Conservation (phyloP, 1,140 invertebrate genomes). For the fruit fly (Drosophila melanogaster) region Release_6_plus_ISO1_MT NT_033779.5:12795501-12796000, state of each 20-base stretch:
- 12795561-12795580: background rate
- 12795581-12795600: no score
- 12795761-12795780: slow-evolving; percentile 19
- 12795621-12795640: no score
- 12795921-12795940: slow-evolving; percentile 5
- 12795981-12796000: slow-evolving; percentile 25
- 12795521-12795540: background rate
- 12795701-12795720: slow-evolving; percentile 63
- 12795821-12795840: slow-evolving; percentile 15
- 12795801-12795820: slow-evolving; percentile 17
- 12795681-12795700: slow-evolving; percentile 55
- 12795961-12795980: slow-evolving; percentile 57
- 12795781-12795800: background rate
- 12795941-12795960: slow-evolving; percentile 60
- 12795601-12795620: no score
- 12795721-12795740: slow-evolving; percentile 35
- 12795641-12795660: no score
- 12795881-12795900: slow-evolving; percentile 58
- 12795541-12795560: no score
- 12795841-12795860: slow-evolving; percentile 1
- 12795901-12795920: slow-evolving; percentile 32
- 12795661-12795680: no score
- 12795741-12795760: slow-evolving; percentile 59
- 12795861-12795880: slow-evolving; percentile 59
- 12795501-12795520: background rate